Conservation (phyloP, 1,140 invertebrate species). For the Limonius californicus region DNA sequence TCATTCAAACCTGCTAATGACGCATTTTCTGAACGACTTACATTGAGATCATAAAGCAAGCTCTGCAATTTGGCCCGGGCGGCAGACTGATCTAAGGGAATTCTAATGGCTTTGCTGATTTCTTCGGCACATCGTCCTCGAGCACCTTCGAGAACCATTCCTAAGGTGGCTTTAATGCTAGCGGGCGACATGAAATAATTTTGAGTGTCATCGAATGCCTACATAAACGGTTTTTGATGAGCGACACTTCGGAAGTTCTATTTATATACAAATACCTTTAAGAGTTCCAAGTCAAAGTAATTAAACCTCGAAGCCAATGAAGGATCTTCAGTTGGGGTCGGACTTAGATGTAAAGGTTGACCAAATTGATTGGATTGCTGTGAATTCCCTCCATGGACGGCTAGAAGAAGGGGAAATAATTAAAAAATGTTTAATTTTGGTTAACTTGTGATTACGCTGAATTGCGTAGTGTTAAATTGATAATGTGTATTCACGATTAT, state of each 20-base stretch:
- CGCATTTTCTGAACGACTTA: too few relatives aligned
- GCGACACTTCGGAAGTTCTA: conserved; percentile 21
- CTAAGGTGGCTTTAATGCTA: conserved; percentile 61
- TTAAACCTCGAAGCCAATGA: conserved; percentile 26
- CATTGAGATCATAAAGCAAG: conserved; percentile 51
- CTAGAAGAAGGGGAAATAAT: too few relatives aligned
- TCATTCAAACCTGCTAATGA: too few relatives aligned
- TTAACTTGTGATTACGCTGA: too few relatives aligned
- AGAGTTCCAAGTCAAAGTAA: conserved; percentile 40
- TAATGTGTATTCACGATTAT: too few relatives aligned
- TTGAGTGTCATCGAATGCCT: conserved; percentile 45
- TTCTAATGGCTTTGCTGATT: conserved; percentile 55
- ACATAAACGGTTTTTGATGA: too few relatives aligned
- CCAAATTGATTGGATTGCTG: too few relatives aligned
- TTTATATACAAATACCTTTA: conserved; percentile 37
- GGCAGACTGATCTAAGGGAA: conserved; percentile 47
- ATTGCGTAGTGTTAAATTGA: too few relatives aligned
- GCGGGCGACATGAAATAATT: conserved; percentile 67
- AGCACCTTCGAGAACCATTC: conserved; percentile 62
- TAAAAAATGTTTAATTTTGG: too few relatives aligned
- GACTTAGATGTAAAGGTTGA: too few relatives aligned
- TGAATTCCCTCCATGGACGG: too few relatives aligned
- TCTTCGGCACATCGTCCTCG: conserved; percentile 54
- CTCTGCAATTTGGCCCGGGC: conserved; percentile 47
- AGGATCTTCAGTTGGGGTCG: neutral